Evolutionary conservation across 2,113 vertebrate species (phyloP), one percentile per base, ranked within the genome.

Genomic region (Rhizomys pruinosus): DNA sequence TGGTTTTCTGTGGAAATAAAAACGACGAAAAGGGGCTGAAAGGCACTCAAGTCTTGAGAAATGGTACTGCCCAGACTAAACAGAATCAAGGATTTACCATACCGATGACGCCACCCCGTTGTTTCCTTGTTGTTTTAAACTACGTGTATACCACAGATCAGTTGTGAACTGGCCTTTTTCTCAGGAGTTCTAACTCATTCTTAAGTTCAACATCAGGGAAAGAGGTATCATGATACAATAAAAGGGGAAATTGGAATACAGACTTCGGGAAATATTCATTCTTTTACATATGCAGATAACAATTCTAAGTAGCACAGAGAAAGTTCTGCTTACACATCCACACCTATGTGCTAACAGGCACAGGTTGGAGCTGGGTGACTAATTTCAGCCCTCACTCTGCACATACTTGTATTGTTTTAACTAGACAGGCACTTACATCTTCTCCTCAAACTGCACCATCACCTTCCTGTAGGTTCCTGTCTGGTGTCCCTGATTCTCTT

Each of bases 1-100:
- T 97, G 98, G 97, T 55, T 69, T 79, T 29, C 76, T 59, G 59
- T 68, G 39, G 81, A 95, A 96, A 39, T 87, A 34, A 10, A 23
- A 47, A 32, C 32, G 39, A 8, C 27, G 32, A 32, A 27, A 42
- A 17, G 20, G 3, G 5, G 7, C 39, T 9, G 4, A 84, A 66
- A 19, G 32, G n/a, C 37, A 20, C 77, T 80, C 29, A 34, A 34
- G 69, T 61, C 12, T 27, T 86, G 42, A 29, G n/a, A 82, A 73
- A 64, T 2, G 11, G 12, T 12, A 27, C 20, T 66, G 2, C 6
- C 20, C 32, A n/a, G 3, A 76, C 6, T 20, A 19, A 15, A 84
- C 0, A 69, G 25, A 63, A 34, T 5, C 4, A 12, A 42, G 66
- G 29, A 47, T 3, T 42, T 44, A 42, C 17, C 20, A 29, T 63